Percentiles rank a stretch among this genome's conserved stretches.
phyloP scores from a whole-genome alignment of 2,888 invertebrate species.

The Protonemura montana region DNA sequence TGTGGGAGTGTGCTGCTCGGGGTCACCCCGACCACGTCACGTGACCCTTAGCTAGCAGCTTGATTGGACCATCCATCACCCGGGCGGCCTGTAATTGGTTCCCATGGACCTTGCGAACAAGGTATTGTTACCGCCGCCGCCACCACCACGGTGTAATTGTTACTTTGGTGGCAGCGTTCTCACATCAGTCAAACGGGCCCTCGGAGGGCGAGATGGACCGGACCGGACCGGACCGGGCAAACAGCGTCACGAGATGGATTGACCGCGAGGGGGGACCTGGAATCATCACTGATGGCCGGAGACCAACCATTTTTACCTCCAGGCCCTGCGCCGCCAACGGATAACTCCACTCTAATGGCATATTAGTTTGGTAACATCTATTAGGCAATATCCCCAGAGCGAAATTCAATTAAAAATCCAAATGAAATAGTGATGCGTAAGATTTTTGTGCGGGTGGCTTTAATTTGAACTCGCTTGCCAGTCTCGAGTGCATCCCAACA shows the following conservation, averaged over 20 bases:
- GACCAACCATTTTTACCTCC: background rate
- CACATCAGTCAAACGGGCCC: constrained; percentile 36
- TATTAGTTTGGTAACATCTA: background rate
- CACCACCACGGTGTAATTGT: constrained; percentile 41
- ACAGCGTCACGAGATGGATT: background rate
- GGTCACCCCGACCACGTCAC: constrained; percentile 44
- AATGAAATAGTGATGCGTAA: background rate
- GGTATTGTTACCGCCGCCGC: constrained; percentile 47
- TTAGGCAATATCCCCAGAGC: background rate
- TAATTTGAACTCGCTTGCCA: no score
- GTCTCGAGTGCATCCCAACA: background rate
- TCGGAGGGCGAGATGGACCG: background rate
- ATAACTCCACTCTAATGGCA: background rate
- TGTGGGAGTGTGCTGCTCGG: constrained; percentile 13
- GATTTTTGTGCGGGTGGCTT: background rate
- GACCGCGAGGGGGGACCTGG: background rate
- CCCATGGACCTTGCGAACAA: constrained; percentile 49
- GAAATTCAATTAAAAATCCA: background rate
- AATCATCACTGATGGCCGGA: background rate
- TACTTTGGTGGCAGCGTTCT: constrained; percentile 38
- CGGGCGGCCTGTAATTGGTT: constrained; percentile 51
- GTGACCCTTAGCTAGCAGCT: constrained; percentile 47
- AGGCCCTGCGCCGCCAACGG: background rate
- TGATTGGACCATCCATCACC: constrained; percentile 51
- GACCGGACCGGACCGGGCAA: background rate